Evolutionary conservation across 2,113 vertebrate species (phyloP).

Genomic region (Vidua chalybeata): DNA sequence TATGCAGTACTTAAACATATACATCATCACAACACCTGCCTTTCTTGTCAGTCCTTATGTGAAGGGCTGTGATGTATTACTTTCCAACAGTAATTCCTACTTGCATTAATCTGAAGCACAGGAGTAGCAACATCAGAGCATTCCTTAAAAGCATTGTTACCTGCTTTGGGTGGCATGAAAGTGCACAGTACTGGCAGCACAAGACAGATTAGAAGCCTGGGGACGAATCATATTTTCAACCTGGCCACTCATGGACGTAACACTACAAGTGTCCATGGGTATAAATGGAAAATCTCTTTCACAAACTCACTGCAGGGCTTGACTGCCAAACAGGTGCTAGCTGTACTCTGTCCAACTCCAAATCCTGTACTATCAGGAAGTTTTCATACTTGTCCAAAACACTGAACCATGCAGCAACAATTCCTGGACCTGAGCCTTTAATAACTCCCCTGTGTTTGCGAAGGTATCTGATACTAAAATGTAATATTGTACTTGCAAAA

Average conservation of each 20-base stretch:
- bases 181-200: not conserved
- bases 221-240: not conserved
- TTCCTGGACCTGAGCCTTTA: not conserved
- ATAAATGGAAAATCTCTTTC: not conserved
- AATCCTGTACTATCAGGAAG: not conserved
- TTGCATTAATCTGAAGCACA: not conserved
- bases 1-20: not conserved
- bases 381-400: not conserved
- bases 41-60: not conserved
- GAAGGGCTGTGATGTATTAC: not conserved
- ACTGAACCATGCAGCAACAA: not conserved
- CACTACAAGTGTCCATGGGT: not conserved
- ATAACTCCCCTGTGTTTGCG: not conserved
- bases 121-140: not conserved
- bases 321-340: not conserved
- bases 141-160: not conserved
- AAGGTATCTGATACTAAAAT: not conserved
- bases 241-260: not conserved
- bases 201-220: not conserved
- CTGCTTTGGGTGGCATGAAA: rapidly evolving
- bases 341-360: not conserved
- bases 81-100: not conserved
- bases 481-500: not conserved
- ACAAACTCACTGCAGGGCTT: not conserved
- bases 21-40: not conserved